Base-by-base conservation (phyloP, 2,113 vertebrate species). In the Carassius auratus region DNA sequence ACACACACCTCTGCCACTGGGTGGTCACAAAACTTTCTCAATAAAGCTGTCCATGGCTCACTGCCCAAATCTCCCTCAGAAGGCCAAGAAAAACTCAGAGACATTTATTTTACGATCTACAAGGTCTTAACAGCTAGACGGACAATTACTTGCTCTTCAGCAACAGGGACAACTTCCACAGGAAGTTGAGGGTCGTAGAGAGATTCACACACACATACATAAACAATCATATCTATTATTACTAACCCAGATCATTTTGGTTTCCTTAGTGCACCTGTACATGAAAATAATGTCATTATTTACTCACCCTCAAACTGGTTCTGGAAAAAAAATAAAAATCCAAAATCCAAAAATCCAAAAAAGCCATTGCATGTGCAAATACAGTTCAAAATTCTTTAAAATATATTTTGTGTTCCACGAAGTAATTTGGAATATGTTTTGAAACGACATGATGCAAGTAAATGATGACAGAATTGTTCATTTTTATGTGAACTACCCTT, bases 21-120 rank as follows among this genome's bases (percentile, higher is more conserved):
- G 76, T 38, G 76, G 30, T 64, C 62, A 81, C 80, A 82, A 73
- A 33, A 78, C 12, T 38, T n/a, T 64, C 69, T 81, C 83, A 57
- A 90, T 90, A 82, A 88, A 91, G 88, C 86, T 89, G 89, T 92
- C 89, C 87, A 89, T 86, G 77, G 76, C 73, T 86, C 66, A 69
- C 88, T 86, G 85, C 88, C 83, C 87, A 84, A 85, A 87, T 87
- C 89, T 77, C 85, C 85, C 38, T 48, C 36, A 69, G 52, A 36
- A 21, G 33, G 69, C 84, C 13, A 64, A 62, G 79, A 85, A 86
- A 83, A 86, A 36, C 82, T 38, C 8, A 76, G 55, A 76, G 84
- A 85, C 38, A 77, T 91, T 85, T 88, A 21, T 50, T 89, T 89
- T 74, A 88, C 61, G 62, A 86, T 88, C 64, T 87, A 76, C 73